Evolutionary conservation across 2,113 vertebrate genomes (phyloP), one percentile per base, ranked within the genome.

Genomic region (Charina bottae): DNA sequence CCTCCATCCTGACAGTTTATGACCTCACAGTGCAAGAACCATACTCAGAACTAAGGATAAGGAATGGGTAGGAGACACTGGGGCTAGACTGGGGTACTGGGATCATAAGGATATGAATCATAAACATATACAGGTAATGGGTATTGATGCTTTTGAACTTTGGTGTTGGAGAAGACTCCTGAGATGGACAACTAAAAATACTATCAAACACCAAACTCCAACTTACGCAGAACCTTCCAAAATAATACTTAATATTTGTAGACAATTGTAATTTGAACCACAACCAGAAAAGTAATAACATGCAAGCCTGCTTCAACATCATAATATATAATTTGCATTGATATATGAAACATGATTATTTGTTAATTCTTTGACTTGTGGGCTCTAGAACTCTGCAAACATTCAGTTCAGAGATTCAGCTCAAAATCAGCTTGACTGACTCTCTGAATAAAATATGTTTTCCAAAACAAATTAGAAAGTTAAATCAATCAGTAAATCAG

Each of bases 21-120:
- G 17, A 33, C 21, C 19, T 58, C 42, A 33, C 7, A 3, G 15
- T 88, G 58, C 28, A 59, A 60, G n/a, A 37, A n/a, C 33, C 0
- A 5, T 0, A 3, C 0, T 0, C 62, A 92, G 37, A 26, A 24
- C 15, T 53, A 37, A 17, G 4, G 58, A 58, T 33, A 21, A 1
- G 6, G 10, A 53, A 89, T 93, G 11, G 0, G 9, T 15, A 0
- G 0, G 0, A 0, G 92, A 46, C 10, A 2, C n/a, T 88, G 68
- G 26, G 87, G 42, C 59, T 33, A 78, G 33, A 2, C 33, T 49
- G 84, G n/a, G 68, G 68, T 78, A 37, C 68, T 78, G n/a, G 68
- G 19, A 78, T 37, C 15, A 37, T 78, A 78, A 78, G 15, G 15
- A 78, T 78, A 37, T 37, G 15, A 19, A 78, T 78, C n/a, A 19